These are phyloP conservation scores for Abscondita cerata DNA, from an alignment of 2,888 invertebrate species.

Conservation along the genomic window DNA sequence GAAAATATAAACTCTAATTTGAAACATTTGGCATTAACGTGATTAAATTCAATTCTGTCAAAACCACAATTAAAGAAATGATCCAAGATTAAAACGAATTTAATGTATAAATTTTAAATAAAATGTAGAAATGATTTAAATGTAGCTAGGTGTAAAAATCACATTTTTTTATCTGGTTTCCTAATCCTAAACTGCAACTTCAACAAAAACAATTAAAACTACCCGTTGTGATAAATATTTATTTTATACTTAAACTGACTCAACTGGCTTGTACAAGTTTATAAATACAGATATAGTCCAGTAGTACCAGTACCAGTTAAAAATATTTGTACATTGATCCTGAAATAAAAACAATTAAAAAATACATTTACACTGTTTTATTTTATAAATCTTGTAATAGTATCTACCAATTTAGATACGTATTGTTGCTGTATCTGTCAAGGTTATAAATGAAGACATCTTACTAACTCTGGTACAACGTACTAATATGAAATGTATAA, in stretches of 20 bases:
- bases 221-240: constrained; percentile 58
- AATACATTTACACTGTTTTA: constrained; percentile 54
- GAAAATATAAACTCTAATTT: no score
- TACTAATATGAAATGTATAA: not conserved
- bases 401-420: constrained; percentile 47
- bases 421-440: constrained; percentile 42
- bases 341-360: constrained; percentile 57
- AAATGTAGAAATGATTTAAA: no score
- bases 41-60: no score
- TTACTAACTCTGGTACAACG: not conserved
- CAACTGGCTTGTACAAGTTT: constrained; percentile 58
- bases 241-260: constrained; percentile 60
- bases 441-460: constrained; percentile 25
- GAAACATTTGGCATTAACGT: no score
- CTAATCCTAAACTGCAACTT: no score
- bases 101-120: no score
- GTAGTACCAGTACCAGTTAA: constrained; percentile 55
- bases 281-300: constrained; percentile 57
- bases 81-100: no score
- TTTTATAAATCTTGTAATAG: constrained; percentile 41
- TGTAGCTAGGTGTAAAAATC: no score
- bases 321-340: constrained; percentile 59
- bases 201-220: no score
- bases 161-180: no score
- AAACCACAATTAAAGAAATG: no score